Evolutionary conservation across 2,797 vertebrate genomes (phyloP), one percentile per base, ranked within the genome.

Genomic region (Jordanella pulchra): DNA sequence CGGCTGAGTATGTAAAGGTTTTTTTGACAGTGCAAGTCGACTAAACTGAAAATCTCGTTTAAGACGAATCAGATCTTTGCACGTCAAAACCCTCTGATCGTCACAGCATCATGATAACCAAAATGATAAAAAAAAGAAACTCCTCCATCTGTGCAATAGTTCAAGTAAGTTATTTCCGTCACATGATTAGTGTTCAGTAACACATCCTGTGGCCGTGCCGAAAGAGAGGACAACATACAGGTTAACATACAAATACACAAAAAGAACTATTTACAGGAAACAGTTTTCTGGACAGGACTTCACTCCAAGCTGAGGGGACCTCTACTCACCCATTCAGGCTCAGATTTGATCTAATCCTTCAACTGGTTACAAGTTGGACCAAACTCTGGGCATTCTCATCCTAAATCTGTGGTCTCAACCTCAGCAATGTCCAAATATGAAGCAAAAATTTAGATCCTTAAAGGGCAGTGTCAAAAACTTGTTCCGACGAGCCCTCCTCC

Each of bases 381-480:
- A 81, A 76, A 72, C 85, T 48, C 67, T 82, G 56, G 76, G 73
- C 77, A 88, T 82, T 86, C 74, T 80, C 69, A 76, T 84, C 80
- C 80, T 71, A 75, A 85, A 84, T 82, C 78, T 80, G 84, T 77
- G 73, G 84, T 83, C 77, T 63, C 68, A 84, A 83, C 85, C 79
- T 79, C 78, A 73, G 80, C 67, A 85, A 78, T 83, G 86, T 89
- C 89, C 86, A 86, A 73, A 76, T 84, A 75, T 83, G 81, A 81
- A 75, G 64, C 77, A 71, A 76, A 25, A 79, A 71, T 73, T 66
- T 70, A 60, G 67, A 67, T 17, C 76, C 69, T 93, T 96, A 99
- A 86, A 99, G 96, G 76, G 94, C 91, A 9, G 97, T 98, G 91
- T 98, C 95, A 76, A 96, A 97, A 42, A 95, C 95, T 71, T 94